Conservation (phyloP, 2,113 vertebrate species). For the Theristicus caerulescens region DNA sequence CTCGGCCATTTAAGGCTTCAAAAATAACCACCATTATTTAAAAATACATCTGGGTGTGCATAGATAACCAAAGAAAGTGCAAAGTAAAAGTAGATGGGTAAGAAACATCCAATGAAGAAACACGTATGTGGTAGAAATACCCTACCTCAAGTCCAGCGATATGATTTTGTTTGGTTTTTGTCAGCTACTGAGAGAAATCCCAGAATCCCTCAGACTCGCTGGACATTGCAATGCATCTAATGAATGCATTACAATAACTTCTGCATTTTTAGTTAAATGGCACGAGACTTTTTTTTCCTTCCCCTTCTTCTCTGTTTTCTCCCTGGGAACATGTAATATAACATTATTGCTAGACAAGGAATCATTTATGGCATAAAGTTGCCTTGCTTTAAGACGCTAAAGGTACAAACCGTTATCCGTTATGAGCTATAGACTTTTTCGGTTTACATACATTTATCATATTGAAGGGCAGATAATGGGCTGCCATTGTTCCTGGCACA, state of each 20-base stretch:
- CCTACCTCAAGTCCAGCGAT: rapidly evolving
- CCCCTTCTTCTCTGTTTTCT: not conserved
- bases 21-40: not conserved
- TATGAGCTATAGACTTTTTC: constrained; percentile 11
- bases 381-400: constrained; percentile 55
- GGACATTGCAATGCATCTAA: not conserved
- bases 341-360: not conserved
- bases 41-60: not conserved
- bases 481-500: not conserved
- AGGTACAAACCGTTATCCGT: not conserved
- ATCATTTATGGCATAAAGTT: constrained; percentile 11
- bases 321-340: not conserved
- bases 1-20: not conserved
- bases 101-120: not conserved
- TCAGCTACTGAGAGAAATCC: not conserved
- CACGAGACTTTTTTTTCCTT: not conserved
- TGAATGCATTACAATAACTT: constrained; percentile 52
- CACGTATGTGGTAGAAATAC: rapidly evolving
- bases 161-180: not conserved
- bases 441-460: constrained; percentile 26
- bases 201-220: not conserved
- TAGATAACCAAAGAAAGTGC: not conserved
- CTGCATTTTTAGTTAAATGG: constrained; percentile 24
- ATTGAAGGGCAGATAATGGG: not conserved
- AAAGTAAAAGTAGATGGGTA: not conserved